Base-by-base conservation (phyloP, 2,113 vertebrate genomes). In the Mobula hypostoma region DNA sequence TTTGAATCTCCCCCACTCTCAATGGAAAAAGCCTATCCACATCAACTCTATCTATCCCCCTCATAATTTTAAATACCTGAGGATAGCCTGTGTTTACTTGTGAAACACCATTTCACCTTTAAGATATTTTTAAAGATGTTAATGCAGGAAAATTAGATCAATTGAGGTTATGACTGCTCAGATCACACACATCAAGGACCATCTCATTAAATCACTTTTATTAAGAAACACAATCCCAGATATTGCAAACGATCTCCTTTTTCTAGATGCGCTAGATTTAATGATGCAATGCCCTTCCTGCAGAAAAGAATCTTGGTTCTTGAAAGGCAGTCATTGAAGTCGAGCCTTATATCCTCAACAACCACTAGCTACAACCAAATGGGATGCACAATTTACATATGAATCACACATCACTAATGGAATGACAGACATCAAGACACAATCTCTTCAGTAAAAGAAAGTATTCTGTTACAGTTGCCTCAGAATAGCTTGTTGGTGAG, bases 221-320 rank as follows among this genome's bases (percentile, higher is more conserved):
- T 27, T 61, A 7, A 83, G 56, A 88, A 90, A 36, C 29, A 14
- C 58, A 90, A 19, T 27, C 15, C n/a, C 85, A 68, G 85, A 66
- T n/a, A 32, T 90, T n/a, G 58, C 85, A 68, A 90, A 66, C 29
- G 6, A 90, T 66, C 85, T 90, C 61, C n/a, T 66, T 68, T 88
- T 66, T 63, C 9, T 29, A 85, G 48, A 85, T 85, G 56, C 27
- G n/a, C 12, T 61, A 8, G 61, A 90, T 66, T 90, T 68, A 90
- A 90, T 66, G 85, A 90, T 90, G 61, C 63, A 68, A 90, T 32
- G n/a, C 66, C 61, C 61, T n/a, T 68, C 58, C 14, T 66, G 66
- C 29, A 90, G 85, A 32, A 87, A 61, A 87, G 82, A 58, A 90
- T 32, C 17, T 66, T 90, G 85, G 66, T 90, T 90, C 85, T 90